Base-by-base conservation (phyloP, 2,113 vertebrate species). In the Ammodramus savannarum region DNA sequence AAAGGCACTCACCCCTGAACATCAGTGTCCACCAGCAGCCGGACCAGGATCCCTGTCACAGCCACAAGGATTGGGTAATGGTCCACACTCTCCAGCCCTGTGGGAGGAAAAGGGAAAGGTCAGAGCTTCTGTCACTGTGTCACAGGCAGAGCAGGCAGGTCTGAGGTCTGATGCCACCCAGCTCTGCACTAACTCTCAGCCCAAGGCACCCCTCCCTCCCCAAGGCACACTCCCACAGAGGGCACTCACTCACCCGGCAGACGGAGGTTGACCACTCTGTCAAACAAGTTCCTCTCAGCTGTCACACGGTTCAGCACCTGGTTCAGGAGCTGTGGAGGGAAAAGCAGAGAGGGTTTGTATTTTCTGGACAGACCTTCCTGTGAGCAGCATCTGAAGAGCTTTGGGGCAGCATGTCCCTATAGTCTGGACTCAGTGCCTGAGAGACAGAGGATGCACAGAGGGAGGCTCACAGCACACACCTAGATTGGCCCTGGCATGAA, bases 31-130 rank as follows among this genome's bases (percentile, higher is more conserved):
- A 99, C 98, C 84, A 99, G 98, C 61, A 99, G 97, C 31, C 97
- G 98, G 41, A 99, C 99, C 94, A 99, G 98, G 96, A 99, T 99
- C 66, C 99, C 99, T 0, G 99, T 99, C 59, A 99, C 99, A 2
- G 99, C 99, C 85, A 99, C 99, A 22, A 99, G 98, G 95, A 99
- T 99, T 39, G 99, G 99, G 92, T 99, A 99, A 93, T 99, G 99
- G 97, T 99, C 99, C 74, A 99, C 99, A 0, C 99, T 99, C 94
- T 99, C 99, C 95, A 99, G 97, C 59, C 99, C 99, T 99, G 26
- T 0, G 14, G 43, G 88, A 95, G 44, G 43, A 51, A 71, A 88
- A 54, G 29, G 65, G 62, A 78, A 86, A 93, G 36, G 38, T 3
- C 43, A 75, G 26, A 93, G 34, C 31, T 4, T 3, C 36, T 80